phyloP scores from a whole-genome alignment of 2,113 vertebrate genomes.

The Apteryx owenii region DNA sequence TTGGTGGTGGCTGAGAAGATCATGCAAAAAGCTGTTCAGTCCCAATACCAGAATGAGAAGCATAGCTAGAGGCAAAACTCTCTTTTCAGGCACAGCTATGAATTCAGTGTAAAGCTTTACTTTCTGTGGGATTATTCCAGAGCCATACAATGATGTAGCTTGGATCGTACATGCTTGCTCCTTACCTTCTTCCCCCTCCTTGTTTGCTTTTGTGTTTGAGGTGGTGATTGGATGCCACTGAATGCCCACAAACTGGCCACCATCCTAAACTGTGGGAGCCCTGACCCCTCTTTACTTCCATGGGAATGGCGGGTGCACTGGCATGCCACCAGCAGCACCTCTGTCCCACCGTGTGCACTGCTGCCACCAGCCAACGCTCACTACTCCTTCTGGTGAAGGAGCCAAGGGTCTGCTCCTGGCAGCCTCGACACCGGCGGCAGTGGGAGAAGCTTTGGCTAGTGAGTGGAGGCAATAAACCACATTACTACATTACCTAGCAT shows the following conservation, averaged over 20 bases:
- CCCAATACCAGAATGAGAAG: neutral
- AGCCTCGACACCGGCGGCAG: neutral
- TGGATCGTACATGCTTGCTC: neutral
- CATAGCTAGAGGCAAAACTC: neutral
- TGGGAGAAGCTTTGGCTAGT: neutral
- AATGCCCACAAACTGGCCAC: neutral
- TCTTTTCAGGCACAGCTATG: neutral
- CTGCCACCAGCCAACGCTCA: too few relatives aligned
- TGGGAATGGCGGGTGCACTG: neutral
- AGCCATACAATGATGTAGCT: neutral
- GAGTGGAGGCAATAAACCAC: rapidly evolving
- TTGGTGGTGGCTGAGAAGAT: neutral
- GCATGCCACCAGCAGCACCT: too few relatives aligned
- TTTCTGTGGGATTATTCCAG: neutral
- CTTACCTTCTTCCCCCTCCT: neutral
- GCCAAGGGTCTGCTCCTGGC: neutral
- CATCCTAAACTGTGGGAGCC: neutral
- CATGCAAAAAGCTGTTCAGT: neutral
- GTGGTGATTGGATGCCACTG: neutral
- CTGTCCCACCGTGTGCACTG: too few relatives aligned
- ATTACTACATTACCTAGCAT: neutral
- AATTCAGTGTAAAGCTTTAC: neutral
- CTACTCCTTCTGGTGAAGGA: rapidly evolving
- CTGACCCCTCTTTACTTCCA: rapidly evolving
- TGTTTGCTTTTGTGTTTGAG: rapidly evolving